Evolutionary conservation across 2,113 vertebrate species (phyloP), one percentile per base, ranked within the genome.

Genomic region (Lycocorax pyrrhopterus): DNA sequence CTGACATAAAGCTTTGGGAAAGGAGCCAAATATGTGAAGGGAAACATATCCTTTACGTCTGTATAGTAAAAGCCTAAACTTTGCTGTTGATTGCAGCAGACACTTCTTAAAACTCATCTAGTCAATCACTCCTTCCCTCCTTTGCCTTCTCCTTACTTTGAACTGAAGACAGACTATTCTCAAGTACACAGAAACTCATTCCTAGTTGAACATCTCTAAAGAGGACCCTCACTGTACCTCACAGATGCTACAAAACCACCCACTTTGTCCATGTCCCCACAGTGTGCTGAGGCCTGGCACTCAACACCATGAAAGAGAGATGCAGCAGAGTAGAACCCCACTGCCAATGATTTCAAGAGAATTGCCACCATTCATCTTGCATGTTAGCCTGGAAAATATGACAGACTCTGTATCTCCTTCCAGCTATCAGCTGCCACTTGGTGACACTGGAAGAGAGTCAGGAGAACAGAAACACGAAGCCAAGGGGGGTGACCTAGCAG

Each of bases 401-500:
- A 75, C 90, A 90, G 64, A 33, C 18, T 62, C 66, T 87, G 35
- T 26, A 90, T 80, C 60, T 87, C 49, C 32, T 81, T 91, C 72
- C 69, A 93, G 75, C 58, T 84, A 76, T 46, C 73, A 84, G 74
- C 56, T 93, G 64, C 68, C 93, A 86, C 32, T 81, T 90, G 87
- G 89, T 79, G 90, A 94, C 17, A 4, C 44, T 92, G 85, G 91
- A 93, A 41, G 46, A 89, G 19, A 86, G 68, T 82, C 92, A 92
- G 69, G 39, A 86, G 64, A 87, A 75, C 59, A 89, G 68, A 72
- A 84, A 90, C 1, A 9, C 16, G 52, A 92, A 94, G 91, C 84
- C 84, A 93, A 94, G 23, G 44, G 35, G 75, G 52, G 79, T 88
- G 95, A 94, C 79, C 95, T 47, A 80, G 82, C 75, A 91, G 82